These are phyloP conservation scores for Pseudonaja textilis DNA, from an alignment of 2,113 vertebrate species.

Conservation along the genomic window DNA sequence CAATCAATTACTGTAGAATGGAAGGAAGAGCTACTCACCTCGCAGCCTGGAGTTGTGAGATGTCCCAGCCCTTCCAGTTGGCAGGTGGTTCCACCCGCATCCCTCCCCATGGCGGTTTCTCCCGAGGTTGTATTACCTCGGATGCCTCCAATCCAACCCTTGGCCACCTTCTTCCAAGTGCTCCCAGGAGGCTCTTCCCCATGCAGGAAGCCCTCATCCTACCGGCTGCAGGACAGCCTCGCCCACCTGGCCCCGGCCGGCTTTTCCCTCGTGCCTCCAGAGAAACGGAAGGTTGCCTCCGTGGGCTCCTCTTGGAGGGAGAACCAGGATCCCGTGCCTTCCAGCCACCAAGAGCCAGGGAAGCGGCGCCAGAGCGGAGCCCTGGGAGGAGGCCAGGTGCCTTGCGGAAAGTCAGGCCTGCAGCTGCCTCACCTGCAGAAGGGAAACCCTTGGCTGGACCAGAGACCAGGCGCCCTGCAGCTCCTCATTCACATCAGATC, in stretches of 20 bases:
- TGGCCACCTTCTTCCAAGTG: background rate
- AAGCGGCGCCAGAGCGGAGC: too few species aligned
- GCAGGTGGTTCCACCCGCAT: background rate
- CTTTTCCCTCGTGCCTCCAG: background rate
- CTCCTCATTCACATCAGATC: too few species aligned
- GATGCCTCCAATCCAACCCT: background rate
- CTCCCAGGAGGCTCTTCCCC: background rate
- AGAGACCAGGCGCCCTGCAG: too few species aligned
- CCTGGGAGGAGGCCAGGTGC: too few species aligned
- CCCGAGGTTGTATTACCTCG: background rate
- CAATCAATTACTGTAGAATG: background rate
- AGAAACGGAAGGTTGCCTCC: background rate
- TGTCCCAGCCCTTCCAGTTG: background rate
- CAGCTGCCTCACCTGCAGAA: too few species aligned
- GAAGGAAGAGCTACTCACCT: background rate
- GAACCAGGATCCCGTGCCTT: too few species aligned
- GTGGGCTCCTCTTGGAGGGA: background rate
- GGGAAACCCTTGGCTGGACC: too few species aligned
- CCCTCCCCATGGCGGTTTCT: background rate
- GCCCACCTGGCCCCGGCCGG: too few species aligned
- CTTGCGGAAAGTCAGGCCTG: too few species aligned
- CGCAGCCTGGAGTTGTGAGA: background rate
- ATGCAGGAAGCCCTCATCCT: background rate
- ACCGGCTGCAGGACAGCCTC: background rate
- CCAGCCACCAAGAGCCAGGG: too few species aligned